Percentiles rank a stretch among this genome's conserved stretches.
Conservation (phyloP, 2,113 vertebrate species). For the Forbesichthys papilliferus region DNA sequence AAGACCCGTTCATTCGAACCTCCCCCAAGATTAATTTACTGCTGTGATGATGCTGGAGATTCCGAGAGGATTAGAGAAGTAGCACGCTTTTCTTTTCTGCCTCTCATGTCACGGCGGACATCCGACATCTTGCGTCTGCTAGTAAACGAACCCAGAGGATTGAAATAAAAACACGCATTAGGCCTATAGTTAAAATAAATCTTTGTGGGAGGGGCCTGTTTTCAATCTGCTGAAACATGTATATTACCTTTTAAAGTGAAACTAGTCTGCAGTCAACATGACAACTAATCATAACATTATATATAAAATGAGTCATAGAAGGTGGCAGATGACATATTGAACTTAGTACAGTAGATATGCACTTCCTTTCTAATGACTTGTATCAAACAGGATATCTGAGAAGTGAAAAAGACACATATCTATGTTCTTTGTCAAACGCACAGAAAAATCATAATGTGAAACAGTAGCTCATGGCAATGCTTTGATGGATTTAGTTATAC, state of each 20-base stretch:
- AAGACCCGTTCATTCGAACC: constrained; percentile 69
- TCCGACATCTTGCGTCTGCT: constrained; percentile 62
- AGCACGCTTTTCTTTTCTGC: constrained; percentile 38
- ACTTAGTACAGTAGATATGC: background rate
- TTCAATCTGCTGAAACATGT: constrained; percentile 41
- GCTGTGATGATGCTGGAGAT: constrained; percentile 72
- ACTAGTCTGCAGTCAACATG: constrained; percentile 9
- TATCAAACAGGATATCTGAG: background rate
- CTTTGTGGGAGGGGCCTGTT: background rate
- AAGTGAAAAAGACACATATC: background rate
- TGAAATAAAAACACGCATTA: constrained; percentile 33
- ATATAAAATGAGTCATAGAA: background rate
- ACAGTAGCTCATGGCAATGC: too few relatives aligned
- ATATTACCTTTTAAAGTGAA: constrained; percentile 26
- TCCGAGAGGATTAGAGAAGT: constrained; percentile 69
- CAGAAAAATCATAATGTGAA: too few relatives aligned
- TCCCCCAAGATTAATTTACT: constrained; percentile 71
- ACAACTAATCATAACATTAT: background rate
- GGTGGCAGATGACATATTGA: background rate
- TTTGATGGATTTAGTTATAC: too few relatives aligned
- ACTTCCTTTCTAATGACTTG: too few relatives aligned
- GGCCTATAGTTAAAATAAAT: constrained; percentile 23
- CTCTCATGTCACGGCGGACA: constrained; percentile 54
- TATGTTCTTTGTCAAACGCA: background rate
- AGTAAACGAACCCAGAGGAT: constrained; percentile 45